phyloP scores from a whole-genome alignment of 2,113 vertebrate species.

The Rattus norvegicus region DNA sequence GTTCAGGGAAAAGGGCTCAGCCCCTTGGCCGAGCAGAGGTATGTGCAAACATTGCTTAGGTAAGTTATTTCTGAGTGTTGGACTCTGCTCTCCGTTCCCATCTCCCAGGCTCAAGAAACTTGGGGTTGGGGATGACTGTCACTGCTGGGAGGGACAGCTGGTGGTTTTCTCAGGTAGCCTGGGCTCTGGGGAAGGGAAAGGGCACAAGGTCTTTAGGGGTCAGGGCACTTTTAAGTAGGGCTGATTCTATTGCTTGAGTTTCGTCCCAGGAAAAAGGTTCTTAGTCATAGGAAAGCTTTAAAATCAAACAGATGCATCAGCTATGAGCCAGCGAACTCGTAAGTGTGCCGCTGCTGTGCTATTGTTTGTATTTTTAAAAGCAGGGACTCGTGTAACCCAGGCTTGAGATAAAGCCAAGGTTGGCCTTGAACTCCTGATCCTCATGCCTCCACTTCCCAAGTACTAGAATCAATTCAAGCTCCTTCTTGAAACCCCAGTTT shows the following conservation, averaged over 20 bases:
- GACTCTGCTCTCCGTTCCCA: neutral
- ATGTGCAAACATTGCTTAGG: neutral
- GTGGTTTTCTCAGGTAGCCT: neutral
- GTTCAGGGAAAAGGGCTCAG: slow-evolving; percentile 34
- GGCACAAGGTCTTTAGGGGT: neutral
- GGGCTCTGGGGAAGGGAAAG: neutral
- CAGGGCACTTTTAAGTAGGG: neutral
- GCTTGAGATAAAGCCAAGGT: neutral
- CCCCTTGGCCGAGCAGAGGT: neutral
- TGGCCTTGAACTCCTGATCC: neutral
- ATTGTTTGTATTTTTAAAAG: neutral
- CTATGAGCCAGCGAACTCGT: neutral
- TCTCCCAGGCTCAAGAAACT: neutral
- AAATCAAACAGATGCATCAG: neutral
- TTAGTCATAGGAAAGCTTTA: neutral
- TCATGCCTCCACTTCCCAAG: neutral
- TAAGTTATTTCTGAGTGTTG: neutral
- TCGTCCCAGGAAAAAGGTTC: neutral
- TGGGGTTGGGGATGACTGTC: neutral
- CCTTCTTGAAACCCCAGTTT: neutral
- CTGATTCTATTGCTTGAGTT: neutral
- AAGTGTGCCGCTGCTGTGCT: neutral
- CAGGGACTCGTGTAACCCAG: neutral
- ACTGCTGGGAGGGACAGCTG: neutral
- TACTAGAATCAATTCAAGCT: neutral